Evolutionary conservation across 2,888 invertebrate genomes (phyloP), one percentile per base, ranked within the genome.

Genomic region (Belgica antarctica): DNA sequence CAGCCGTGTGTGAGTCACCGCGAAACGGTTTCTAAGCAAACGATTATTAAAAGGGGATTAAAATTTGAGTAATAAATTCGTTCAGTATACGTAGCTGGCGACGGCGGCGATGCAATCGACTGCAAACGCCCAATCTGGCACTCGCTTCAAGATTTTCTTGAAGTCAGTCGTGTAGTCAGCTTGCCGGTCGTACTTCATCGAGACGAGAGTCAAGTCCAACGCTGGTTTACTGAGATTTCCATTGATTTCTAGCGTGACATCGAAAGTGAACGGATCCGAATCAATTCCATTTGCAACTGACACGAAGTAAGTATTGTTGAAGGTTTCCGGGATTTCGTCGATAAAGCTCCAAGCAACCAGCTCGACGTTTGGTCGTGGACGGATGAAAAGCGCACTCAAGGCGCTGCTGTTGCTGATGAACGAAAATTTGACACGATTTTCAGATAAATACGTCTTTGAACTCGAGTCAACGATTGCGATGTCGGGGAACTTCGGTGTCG

Each of bases 111-210:
- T 25, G 12, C 47, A 25, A 36, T 57, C 10, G n/a, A 57, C 31
- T 8, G 61, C 52, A 25, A 41, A 70, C 5, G 70, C 31, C 70
- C 70, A 70, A 5, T 25, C 19, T 0, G 70, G 70, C 12, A 70
- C 57, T 25, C 61, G 31, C 1, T 34, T 46, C 10, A 70, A 15
- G 3, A 70, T 8, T 1, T 70, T 24, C 5, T 41, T 59, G 27
- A 70, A 70, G 4, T 36, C 61, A 12, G 28, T 52, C 7, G 59
- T 41, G 36, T 28, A 61, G 27, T 70, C 46, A 4, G 24, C 22
- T 61, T 70, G 22, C 1, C 68, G 31, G 36, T 70, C 59, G 41
- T 22, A 41, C 5, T 34, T 17, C 19, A 70, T n/a, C 8, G 68
- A 47, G 1, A 68, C 57, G 1, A 57, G 17, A 52, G 31, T 57